These are phyloP conservation scores for Panzeria rudis DNA, from an alignment of 2,888 invertebrate genomes.

Conservation along the genomic window DNA sequence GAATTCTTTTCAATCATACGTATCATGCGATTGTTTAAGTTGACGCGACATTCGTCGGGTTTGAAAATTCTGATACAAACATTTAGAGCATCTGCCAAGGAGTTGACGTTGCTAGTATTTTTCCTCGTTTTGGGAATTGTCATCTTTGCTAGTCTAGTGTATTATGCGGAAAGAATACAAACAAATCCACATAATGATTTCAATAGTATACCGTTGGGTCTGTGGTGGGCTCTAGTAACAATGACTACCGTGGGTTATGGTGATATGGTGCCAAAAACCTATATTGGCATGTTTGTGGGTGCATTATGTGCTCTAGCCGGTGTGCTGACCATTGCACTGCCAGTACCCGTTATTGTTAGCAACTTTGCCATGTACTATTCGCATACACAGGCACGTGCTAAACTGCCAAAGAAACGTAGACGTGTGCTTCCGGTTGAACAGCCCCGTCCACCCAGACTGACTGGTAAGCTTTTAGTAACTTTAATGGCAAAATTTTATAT, in stretches of 20 bases:
- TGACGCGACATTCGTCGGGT: slow-evolving; percentile 98
- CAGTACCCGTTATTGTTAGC: slow-evolving; percentile 99
- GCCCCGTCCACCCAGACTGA: slow-evolving; percentile 85
- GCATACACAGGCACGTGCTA: slow-evolving; percentile 98
- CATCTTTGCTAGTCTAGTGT: slow-evolving; percentile 98
- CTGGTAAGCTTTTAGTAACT: slow-evolving; percentile 75
- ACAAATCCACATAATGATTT: slow-evolving; percentile 98
- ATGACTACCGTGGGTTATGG: slow-evolving; percentile 99
- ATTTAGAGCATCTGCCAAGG: slow-evolving; percentile 98
- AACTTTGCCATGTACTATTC: slow-evolving; percentile 99
- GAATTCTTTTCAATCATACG: slow-evolving; percentile 99
- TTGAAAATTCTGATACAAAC: slow-evolving; percentile 99
- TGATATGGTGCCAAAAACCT: slow-evolving; percentile 99
- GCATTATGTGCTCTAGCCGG: slow-evolving; percentile 99
- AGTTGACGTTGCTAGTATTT: slow-evolving; percentile 97
- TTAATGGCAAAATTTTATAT: not conserved
- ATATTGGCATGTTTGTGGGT: slow-evolving; percentile 99
- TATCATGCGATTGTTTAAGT: slow-evolving; percentile 98
- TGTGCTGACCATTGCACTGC: slow-evolving; percentile 98
- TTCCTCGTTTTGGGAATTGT: slow-evolving; percentile 99
- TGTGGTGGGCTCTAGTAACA: slow-evolving; percentile 99
- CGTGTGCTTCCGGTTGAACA: slow-evolving; percentile 98
- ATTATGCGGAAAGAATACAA: slow-evolving; percentile 98
- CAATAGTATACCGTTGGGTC: slow-evolving; percentile 97
- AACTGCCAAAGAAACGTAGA: slow-evolving; percentile 98